phyloP scores from a whole-genome alignment of 1,140 invertebrate species.

The Camponotus pennsylvanicus region DNA sequence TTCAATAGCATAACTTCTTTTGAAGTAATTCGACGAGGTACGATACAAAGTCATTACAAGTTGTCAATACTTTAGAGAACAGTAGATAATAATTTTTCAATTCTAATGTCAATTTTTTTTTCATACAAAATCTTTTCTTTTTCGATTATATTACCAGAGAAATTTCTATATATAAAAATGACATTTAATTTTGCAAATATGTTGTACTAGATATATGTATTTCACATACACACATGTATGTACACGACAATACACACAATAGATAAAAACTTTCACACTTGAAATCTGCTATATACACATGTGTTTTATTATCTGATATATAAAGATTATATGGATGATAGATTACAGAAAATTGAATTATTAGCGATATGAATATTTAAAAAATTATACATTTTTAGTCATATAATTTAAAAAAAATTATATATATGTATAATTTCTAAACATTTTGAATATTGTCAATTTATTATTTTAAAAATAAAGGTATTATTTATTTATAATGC shows the following conservation, averaged over 20 bases:
- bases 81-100: neutral
- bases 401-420: slow-evolving; percentile 25
- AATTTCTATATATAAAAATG: neutral
- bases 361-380: neutral
- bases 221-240: neutral
- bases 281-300: slow-evolving; percentile 32
- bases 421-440: slow-evolving; percentile 22
- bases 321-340: slow-evolving; percentile 4
- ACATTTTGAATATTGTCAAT: slow-evolving; percentile 27
- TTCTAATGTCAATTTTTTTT: slow-evolving; percentile 15
- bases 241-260: neutral
- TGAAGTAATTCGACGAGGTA: neutral
- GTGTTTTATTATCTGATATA: slow-evolving; percentile 34
- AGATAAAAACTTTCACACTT: neutral
- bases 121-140: slow-evolving; percentile 10
- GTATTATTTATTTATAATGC: slow-evolving; percentile 48
- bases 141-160: slow-evolving; percentile 2
- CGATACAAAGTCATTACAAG: neutral
- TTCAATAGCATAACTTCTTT: neutral
- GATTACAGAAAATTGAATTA: slow-evolving; percentile 17
- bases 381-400: slow-evolving; percentile 40
- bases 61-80: neutral
- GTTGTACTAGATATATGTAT: slow-evolving; percentile 3
- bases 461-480: slow-evolving; percentile 16
- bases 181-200: slow-evolving; percentile 27